These are phyloP conservation scores for Mimumesa dahlbomi DNA, from an alignment of 2,888 invertebrate species.

Conservation along the genomic window DNA sequence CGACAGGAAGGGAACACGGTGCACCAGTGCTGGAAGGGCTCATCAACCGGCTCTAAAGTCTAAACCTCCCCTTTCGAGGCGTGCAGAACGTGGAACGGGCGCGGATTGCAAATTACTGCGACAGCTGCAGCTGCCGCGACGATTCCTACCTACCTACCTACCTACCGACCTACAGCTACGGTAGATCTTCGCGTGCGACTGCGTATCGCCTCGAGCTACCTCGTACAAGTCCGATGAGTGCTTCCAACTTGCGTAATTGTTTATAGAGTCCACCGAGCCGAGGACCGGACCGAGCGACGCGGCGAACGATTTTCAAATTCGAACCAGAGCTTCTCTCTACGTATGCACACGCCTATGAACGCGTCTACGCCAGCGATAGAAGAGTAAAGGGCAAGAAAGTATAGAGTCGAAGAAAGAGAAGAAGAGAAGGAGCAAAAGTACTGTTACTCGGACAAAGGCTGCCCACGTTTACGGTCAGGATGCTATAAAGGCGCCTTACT, in stretches of 20 bases:
- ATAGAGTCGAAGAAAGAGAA: conserved; percentile 13
- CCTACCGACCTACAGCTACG: conserved; percentile 41
- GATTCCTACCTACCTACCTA: conserved; percentile 34
- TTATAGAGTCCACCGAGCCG: too few relatives aligned
- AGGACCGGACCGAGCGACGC: too few relatives aligned
- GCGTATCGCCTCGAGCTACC: conserved; percentile 26
- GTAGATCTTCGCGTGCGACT: conserved; percentile 32
- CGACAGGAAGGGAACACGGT: conserved; percentile 4
- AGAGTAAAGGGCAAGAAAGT: neutral
- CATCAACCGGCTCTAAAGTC: conserved; percentile 14
- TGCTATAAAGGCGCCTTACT: conserved; percentile 52
- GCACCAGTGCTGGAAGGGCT: conserved; percentile 24
- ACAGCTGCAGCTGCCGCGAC: conserved; percentile 48
- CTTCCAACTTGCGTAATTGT: conserved; percentile 9
- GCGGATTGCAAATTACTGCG: conserved; percentile 50
- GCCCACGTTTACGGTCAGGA: conserved; percentile 58
- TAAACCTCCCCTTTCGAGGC: conserved; percentile 30
- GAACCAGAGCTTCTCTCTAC: too few relatives aligned
- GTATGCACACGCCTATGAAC: too few relatives aligned
- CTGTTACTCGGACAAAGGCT: conserved; percentile 62
- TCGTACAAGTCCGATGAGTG: neutral
- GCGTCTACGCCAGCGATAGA: neutral
- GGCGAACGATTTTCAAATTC: too few relatives aligned
- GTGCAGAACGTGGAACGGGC: conserved; percentile 32
- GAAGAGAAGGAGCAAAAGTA: conserved; percentile 46